Percentiles rank a stretch among this genome's conserved stretches.
Evolutionary conservation across 2,797 vertebrate species (phyloP).

Genomic region (Nasua narica): DNA sequence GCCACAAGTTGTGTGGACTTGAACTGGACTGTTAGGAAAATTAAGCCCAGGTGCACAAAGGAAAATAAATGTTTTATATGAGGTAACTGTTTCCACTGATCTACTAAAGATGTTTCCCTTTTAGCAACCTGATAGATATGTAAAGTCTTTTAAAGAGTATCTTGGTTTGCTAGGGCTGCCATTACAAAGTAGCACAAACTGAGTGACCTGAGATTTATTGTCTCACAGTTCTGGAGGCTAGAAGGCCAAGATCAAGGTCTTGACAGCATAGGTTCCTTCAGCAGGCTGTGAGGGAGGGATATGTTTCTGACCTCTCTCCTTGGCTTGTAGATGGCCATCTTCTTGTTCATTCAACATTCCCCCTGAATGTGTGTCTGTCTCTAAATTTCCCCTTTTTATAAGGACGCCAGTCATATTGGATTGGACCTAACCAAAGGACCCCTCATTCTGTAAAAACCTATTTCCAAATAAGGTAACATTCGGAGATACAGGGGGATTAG

Average conservation of each 20-base stretch:
- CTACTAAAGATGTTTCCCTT: not conserved
- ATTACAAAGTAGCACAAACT: not conserved
- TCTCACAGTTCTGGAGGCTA: not conserved
- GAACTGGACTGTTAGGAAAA: slow-evolving; percentile 55
- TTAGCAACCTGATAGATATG: not conserved
- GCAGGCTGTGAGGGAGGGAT: not conserved
- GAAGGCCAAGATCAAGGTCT: not conserved
- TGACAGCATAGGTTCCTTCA: not conserved
- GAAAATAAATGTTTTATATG: slow-evolving; percentile 1
- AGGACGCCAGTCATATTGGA: not conserved
- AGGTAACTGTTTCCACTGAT: not conserved
- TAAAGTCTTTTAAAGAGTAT: not conserved
- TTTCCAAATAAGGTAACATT: not conserved
- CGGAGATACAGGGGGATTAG: not conserved
- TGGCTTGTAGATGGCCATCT: not conserved
- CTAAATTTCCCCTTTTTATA: not conserved
- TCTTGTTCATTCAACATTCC: not conserved
- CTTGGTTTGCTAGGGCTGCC: not conserved
- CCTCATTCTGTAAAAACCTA: not conserved
- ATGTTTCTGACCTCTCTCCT: not conserved
- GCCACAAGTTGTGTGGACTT: not conserved
- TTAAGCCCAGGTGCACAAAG: slow-evolving; percentile 47
- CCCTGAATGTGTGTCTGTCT: not conserved
- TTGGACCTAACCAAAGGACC: not conserved
- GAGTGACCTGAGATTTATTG: not conserved